Conservation (phyloP, 2,113 vertebrate genomes). For the Cettia cetti region DNA sequence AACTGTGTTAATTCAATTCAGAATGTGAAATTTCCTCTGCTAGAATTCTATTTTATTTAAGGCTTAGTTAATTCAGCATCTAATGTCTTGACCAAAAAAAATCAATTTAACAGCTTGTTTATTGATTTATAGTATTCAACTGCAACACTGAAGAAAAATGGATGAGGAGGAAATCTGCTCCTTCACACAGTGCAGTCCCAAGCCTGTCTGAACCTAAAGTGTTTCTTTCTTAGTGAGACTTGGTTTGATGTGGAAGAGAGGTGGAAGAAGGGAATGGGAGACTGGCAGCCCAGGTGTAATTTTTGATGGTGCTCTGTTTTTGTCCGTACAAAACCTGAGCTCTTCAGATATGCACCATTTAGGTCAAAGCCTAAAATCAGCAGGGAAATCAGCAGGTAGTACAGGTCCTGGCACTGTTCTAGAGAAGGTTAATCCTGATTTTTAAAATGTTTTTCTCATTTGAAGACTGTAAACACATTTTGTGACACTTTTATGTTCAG, state of each 20-base stretch:
- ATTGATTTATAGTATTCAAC: not conserved
- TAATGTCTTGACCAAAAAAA: not conserved
- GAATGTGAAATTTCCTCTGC: not conserved
- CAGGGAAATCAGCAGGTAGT: not conserved
- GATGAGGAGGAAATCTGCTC: not conserved
- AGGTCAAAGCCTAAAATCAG: rapidly evolving
- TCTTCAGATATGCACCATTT: not conserved
- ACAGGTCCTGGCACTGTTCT: not conserved
- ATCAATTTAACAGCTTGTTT: not conserved
- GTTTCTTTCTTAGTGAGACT: not conserved
- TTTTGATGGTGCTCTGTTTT: not conserved
- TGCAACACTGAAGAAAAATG: not conserved
- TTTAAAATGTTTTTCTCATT: not conserved
- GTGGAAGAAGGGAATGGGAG: not conserved
- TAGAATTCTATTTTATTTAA: not conserved
- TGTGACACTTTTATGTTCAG: not conserved
- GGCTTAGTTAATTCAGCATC: not conserved
- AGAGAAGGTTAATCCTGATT: not conserved
- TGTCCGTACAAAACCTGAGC: not conserved
- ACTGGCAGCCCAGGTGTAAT: not conserved
- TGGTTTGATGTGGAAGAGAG: not conserved
- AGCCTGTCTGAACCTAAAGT: not conserved
- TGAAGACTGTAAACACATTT: not conserved
- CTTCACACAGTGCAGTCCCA: rapidly evolving
- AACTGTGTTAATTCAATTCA: not conserved